phyloP scores from a whole-genome alignment of 2,888 invertebrate genomes.

The Metopia argyrocephala region DNA sequence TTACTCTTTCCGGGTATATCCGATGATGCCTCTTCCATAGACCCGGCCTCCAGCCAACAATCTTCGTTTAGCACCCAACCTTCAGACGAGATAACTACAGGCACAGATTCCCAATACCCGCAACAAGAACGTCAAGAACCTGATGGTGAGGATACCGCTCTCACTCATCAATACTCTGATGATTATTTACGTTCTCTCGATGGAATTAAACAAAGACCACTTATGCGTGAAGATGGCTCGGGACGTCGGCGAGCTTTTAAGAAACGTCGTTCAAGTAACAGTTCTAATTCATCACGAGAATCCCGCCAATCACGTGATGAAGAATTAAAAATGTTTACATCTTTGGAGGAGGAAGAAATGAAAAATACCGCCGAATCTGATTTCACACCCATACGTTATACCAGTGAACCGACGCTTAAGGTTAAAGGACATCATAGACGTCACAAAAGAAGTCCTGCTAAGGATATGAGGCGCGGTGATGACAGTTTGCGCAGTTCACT shows the following conservation, averaged over 20 bases:
- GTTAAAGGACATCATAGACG: constrained; percentile 73
- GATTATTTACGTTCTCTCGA: constrained; percentile 82
- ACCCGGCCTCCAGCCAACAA: constrained; percentile 72
- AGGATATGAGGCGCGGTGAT: constrained; percentile 69
- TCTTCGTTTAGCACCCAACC: constrained; percentile 74
- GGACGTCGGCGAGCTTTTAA: constrained; percentile 82
- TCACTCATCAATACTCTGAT: constrained; percentile 75
- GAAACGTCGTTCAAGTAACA: constrained; percentile 81
- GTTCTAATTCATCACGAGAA: constrained; percentile 81
- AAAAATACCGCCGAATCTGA: constrained; percentile 70
- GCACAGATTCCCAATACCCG: constrained; percentile 65
- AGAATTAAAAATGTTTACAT: constrained; percentile 83
- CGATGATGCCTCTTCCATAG: constrained; percentile 75
- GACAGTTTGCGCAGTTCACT: constrained; percentile 68
- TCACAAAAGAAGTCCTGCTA: constrained; percentile 76
- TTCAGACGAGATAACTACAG: constrained; percentile 70
- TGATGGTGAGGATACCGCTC: constrained; percentile 72
- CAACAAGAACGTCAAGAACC: constrained; percentile 81
- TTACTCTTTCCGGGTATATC: constrained; percentile 73
- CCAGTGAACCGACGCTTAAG: constrained; percentile 74
- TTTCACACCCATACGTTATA: constrained; percentile 75
- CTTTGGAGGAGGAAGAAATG: constrained; percentile 82
- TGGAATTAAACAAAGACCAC: constrained; percentile 82
- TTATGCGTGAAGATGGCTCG: constrained; percentile 82
- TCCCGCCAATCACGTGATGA: constrained; percentile 83